Evolutionary conservation across 2,888 invertebrate species (phyloP).

Genomic region (Drosophila neutralis): DNA sequence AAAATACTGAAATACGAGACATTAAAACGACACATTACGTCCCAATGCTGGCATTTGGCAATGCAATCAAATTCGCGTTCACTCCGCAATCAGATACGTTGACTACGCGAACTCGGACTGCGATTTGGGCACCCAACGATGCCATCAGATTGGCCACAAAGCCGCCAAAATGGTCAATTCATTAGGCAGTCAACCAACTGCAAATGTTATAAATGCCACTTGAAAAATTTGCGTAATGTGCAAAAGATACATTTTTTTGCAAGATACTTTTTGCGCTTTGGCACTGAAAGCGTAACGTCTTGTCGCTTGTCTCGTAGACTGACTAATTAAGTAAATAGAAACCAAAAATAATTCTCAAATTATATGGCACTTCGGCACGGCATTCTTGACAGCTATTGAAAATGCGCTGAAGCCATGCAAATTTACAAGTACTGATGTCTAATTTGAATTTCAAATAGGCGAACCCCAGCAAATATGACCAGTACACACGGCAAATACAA

Average conservation of each 20-base stretch:
- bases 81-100: conserved; percentile 57
- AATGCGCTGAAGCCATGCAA: conserved; percentile 68
- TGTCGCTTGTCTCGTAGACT: conserved; percentile 16
- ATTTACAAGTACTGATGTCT: conserved; percentile 77
- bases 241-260: conserved; percentile 10
- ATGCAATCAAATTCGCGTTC: conserved; percentile 56
- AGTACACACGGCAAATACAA: background rate
- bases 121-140: conserved; percentile 29
- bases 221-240: conserved; percentile 54
- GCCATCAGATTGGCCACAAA: conserved; percentile 52
- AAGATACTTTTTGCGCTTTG: conserved; percentile 19
- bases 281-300: conserved; percentile 23
- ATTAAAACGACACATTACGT: conserved; percentile 64
- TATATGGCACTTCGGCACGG: conserved; percentile 57
- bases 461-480: conserved; percentile 30
- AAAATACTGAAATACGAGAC: conserved; percentile 54
- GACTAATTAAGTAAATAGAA: conserved; percentile 67
- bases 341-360: conserved; percentile 44
- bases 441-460: conserved; percentile 78
- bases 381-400: conserved; percentile 58
- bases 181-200: conserved; percentile 51
- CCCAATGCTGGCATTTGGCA: conserved; percentile 56
- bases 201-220: conserved; percentile 48
- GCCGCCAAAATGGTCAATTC: conserved; percentile 64
- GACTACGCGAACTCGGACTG: conserved; percentile 16